Evolutionary conservation across 2,797 vertebrate genomes (phyloP).

Genomic region (Danio tinwini): DNA sequence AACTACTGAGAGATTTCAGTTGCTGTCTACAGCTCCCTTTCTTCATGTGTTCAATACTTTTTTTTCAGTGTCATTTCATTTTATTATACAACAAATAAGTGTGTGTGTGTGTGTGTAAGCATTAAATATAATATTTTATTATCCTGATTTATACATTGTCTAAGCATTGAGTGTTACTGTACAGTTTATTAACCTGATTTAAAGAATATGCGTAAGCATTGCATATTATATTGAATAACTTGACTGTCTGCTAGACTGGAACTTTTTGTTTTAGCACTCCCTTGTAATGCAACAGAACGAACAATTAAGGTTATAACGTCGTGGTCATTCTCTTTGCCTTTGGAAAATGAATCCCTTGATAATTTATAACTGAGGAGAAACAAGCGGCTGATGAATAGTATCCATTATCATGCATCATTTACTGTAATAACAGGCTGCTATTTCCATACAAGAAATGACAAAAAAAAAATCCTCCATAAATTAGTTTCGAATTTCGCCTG

Average conservation of each 20-base stretch:
- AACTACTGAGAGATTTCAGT: too few relatives aligned
- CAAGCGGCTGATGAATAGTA: slow-evolving; percentile 44
- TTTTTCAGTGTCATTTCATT: too few relatives aligned
- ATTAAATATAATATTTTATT: too few relatives aligned
- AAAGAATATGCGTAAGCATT: too few relatives aligned
- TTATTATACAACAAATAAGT: too few relatives aligned
- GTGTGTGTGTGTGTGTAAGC: too few relatives aligned
- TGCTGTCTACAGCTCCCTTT: too few relatives aligned
- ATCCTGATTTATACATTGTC: too few relatives aligned
- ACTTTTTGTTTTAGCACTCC: slow-evolving; percentile 1
- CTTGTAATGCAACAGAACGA: slow-evolving; percentile 34
- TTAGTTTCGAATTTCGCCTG: slow-evolving; percentile 57
- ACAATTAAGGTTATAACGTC: slow-evolving; percentile 28
- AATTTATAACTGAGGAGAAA: slow-evolving; percentile 52
- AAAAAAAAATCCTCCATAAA: slow-evolving; percentile 53
- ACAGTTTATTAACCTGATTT: neutral
- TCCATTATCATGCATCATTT: slow-evolving; percentile 55
- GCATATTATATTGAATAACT: neutral
- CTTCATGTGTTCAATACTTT: too few relatives aligned
- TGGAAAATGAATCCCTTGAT: slow-evolving; percentile 24
- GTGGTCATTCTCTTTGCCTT: slow-evolving; percentile 16
- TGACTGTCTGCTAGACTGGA: neutral
- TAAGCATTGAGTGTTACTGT: neutral
- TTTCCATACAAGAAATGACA: slow-evolving; percentile 56
- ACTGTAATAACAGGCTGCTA: slow-evolving; percentile 56